Evolutionary conservation across 1,140 invertebrate species (phyloP).

Genomic region (Drosophila tsacasi): DNA sequence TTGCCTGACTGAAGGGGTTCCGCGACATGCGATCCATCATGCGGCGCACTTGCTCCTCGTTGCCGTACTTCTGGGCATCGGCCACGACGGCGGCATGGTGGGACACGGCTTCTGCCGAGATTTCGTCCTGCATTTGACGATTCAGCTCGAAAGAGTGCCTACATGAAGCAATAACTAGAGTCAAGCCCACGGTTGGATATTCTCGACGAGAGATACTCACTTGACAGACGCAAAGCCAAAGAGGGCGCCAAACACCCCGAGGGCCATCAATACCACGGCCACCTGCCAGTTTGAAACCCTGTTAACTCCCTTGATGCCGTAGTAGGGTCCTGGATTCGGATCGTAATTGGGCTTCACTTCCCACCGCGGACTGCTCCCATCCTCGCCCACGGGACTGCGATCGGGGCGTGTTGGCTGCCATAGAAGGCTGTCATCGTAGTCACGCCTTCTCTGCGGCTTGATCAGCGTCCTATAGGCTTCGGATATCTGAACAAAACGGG

Average conservation of each 20-base stretch:
- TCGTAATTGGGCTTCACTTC: slow-evolving; percentile 74
- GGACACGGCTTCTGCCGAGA: slow-evolving; percentile 85
- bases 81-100: slow-evolving; percentile 85
- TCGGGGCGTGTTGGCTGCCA: slow-evolving; percentile 41
- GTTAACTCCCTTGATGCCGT: slow-evolving; percentile 87
- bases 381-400: slow-evolving; percentile 27
- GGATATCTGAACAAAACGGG: slow-evolving; percentile 87
- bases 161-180: background rate
- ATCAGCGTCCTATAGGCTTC: slow-evolving; percentile 88
- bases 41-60: slow-evolving; percentile 85
- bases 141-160: slow-evolving; percentile 86
- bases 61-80: slow-evolving; percentile 86
- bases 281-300: slow-evolving; percentile 87
- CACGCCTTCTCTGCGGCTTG: slow-evolving; percentile 86
- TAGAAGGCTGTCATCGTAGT: slow-evolving; percentile 86
- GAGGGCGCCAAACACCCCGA: slow-evolving; percentile 86
- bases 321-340: slow-evolving; percentile 86
- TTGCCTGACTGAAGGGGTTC: slow-evolving; percentile 38
- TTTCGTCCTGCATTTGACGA: slow-evolving; percentile 84
- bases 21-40: slow-evolving; percentile 67
- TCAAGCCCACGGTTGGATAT: background rate
- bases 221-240: slow-evolving; percentile 87
- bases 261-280: slow-evolving; percentile 86
- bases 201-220: slow-evolving; percentile 74
- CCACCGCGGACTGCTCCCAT: slow-evolving; percentile 43